A percentile compares a stretch with the other conserved stretches of the same genome.
Conservation (phyloP, 2,797 vertebrate species). For the Fratercula arctica region DNA sequence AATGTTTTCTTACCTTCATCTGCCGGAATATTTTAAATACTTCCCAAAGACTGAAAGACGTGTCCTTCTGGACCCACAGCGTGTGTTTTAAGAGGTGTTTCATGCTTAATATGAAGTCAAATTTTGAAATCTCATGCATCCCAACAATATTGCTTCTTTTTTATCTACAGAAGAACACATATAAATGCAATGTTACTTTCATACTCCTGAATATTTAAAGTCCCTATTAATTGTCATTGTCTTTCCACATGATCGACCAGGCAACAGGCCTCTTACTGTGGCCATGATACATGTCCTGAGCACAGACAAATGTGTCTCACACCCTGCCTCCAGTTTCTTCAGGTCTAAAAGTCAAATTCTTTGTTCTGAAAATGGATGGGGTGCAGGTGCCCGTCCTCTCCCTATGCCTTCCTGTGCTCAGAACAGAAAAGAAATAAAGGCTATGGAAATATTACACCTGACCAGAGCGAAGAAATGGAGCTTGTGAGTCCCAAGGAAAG, state of each 20-base stretch:
- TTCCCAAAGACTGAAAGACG: background rate
- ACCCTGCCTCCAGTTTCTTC: background rate
- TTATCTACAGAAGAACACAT: slow-evolving; percentile 21
- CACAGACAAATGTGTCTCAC: background rate
- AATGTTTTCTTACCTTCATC: slow-evolving; percentile 58
- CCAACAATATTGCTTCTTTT: slow-evolving; percentile 16
- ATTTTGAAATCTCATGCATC: slow-evolving; percentile 56
- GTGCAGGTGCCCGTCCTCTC: background rate
- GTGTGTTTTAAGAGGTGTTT: slow-evolving; percentile 21
- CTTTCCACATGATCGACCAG: slow-evolving; percentile 23
- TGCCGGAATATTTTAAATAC: background rate
- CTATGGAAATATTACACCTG: background rate
- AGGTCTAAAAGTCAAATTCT: background rate
- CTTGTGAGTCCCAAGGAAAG: background rate
- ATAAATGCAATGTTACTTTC: slow-evolving; percentile 33
- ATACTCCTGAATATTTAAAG: slow-evolving; percentile 42
- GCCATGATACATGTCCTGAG: background rate
- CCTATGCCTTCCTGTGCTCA: background rate
- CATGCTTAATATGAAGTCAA: background rate
- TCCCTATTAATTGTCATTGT: slow-evolving; percentile 7
- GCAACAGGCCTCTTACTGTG: background rate
- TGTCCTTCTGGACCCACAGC: background rate
- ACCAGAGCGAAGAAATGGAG: background rate
- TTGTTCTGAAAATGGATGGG: background rate
- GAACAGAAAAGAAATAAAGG: background rate